Evolutionary conservation across 2,113 vertebrate species (phyloP), one percentile per base, ranked within the genome.

Genomic region (Periophthalmodon schlosseri): DNA sequence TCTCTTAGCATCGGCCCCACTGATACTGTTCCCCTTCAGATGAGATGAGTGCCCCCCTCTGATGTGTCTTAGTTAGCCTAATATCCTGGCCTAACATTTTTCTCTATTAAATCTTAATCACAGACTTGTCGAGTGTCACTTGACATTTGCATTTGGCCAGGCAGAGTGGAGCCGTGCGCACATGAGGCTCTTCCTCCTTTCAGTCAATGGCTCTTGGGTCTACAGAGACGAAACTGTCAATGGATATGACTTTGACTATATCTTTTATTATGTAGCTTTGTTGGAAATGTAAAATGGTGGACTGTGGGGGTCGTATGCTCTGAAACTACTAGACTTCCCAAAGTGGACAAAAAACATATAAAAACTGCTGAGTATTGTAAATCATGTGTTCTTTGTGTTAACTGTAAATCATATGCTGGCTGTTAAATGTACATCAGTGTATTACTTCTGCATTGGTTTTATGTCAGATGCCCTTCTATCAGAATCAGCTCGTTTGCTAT

Each of bases 51-150:
- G 66, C 56, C 72, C 67, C 76, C 78, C 82, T 70, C 88, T 92
- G 89, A 91, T 89, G 84, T 73, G 85, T 89, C 90, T 91, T 85
- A 88, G 87, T 89, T 90, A 89, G 82, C 79, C 83, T 90, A 86
- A 91, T 90, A 89, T 92, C 89, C 90, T 85, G 23, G 68, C 75
- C 84, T 85, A 83, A 79, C 90, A 92, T 91, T 92, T 92, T 91
- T 92, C 89, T 92, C 90, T 85, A 92, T 93, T 92, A 93, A 91
- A 87, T 92, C 89, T 91, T 93, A 92, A 93, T 92, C 89, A 93
- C 85, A 84, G 85, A 86, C 91, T 91, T 85, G 90, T 90, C 80
- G 89, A 92, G 89, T 90, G 91, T 92, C 91, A 93, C 92, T 93
- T 93, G 91, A 93, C 91, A 93, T 93, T 93, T 92, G 87, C 90